These are phyloP conservation scores for Hycleus cichorii DNA, from an alignment of 1,140 invertebrate species.

Conservation along the genomic window DNA sequence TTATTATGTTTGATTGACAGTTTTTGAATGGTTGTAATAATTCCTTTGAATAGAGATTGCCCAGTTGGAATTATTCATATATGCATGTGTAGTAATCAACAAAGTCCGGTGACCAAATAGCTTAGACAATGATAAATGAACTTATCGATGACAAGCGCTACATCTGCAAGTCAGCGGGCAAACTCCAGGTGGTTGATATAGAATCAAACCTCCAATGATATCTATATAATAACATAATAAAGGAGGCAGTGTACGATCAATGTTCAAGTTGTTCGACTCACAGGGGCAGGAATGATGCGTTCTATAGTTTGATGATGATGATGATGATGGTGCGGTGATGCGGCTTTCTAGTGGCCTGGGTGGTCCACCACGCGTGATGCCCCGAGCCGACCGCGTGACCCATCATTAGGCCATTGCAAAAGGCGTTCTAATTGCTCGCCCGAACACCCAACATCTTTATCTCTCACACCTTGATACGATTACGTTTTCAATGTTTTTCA, in stretches of 20 bases:
- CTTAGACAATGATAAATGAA: constrained; percentile 8
- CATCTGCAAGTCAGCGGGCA: constrained; percentile 13
- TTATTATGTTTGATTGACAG: too few relatives aligned
- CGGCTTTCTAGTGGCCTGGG: constrained; percentile 23
- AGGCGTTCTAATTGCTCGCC: constrained; percentile 35
- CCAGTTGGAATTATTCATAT: too few relatives aligned
- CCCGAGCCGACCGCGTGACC: constrained; percentile 29
- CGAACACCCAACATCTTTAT: constrained; percentile 34
- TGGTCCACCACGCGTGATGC: constrained; percentile 31
- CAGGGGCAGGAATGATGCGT: constrained; percentile 3
- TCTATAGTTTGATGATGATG: too few relatives aligned
- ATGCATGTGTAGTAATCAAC: too few relatives aligned
- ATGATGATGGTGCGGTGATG: constrained; percentile 6
- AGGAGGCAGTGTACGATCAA: not conserved
- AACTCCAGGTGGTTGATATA: constrained; percentile 15
- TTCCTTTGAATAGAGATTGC: too few relatives aligned
- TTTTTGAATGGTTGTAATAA: too few relatives aligned
- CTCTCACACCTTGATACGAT: constrained; percentile 19
- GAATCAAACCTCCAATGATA: constrained; percentile 15
- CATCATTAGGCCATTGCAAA: constrained; percentile 36
- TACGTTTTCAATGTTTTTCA: too few relatives aligned
- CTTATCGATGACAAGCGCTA: constrained; percentile 13
- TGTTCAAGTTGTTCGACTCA: constrained; percentile 7
- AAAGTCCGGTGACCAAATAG: too few relatives aligned
- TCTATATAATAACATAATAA: constrained; percentile 18